phyloP scores from a whole-genome alignment of 2,797 vertebrate genomes.

The Alosa sapidissima region DNA sequence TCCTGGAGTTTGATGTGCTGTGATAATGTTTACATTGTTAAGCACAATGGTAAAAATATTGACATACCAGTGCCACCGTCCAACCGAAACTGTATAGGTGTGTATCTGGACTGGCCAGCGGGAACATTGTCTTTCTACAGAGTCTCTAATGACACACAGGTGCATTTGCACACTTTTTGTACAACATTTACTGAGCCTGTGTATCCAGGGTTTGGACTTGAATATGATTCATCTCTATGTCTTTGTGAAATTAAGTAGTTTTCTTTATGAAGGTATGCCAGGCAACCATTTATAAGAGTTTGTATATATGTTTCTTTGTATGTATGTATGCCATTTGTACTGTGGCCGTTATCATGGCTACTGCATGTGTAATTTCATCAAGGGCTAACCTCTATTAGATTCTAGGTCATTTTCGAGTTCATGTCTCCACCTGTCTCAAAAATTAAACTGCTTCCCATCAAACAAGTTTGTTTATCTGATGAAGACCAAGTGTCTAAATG shows the following conservation, averaged over 20 bases:
- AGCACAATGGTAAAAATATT: background rate
- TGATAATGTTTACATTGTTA: background rate
- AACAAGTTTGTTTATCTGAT: too few species aligned
- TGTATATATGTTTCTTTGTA: too few species aligned
- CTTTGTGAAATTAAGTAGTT: background rate
- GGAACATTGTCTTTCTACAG: background rate
- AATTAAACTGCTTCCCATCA: too few species aligned
- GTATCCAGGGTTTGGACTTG: conserved; percentile 4
- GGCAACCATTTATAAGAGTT: background rate
- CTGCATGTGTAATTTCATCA: too few species aligned
- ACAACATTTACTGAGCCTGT: background rate
- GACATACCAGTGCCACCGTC: background rate
- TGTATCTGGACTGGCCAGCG: background rate
- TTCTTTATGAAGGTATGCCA: too few species aligned
- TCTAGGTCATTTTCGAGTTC: too few species aligned
- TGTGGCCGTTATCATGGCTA: background rate
- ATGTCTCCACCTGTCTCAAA: too few species aligned
- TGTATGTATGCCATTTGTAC: background rate
- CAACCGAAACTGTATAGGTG: background rate
- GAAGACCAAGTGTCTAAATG: too few species aligned
- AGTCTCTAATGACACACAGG: background rate
- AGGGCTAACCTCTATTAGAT: too few species aligned
- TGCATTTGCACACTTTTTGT: background rate
- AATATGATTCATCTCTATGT: background rate
- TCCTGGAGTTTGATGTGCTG: background rate